Conservation (phyloP, 2,888 invertebrate genomes). For the Leptothorax acervorum region DNA sequence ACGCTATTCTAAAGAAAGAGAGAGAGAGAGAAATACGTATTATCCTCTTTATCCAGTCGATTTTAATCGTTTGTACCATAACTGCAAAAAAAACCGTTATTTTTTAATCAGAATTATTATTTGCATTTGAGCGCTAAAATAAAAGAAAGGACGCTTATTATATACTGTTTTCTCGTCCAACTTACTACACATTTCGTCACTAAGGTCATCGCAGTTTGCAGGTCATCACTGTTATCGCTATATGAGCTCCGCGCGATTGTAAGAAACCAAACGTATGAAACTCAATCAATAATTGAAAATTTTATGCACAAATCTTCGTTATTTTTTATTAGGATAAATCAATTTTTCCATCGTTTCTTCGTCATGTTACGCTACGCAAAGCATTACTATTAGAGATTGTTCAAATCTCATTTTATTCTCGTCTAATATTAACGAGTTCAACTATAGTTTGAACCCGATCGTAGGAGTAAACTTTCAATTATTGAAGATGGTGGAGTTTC, state of each 20-base stretch:
- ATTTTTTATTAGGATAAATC: background rate
- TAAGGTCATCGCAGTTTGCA: conserved; percentile 7
- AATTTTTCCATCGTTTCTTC: background rate
- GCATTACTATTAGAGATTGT: background rate
- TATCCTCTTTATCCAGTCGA: background rate
- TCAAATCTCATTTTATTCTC: background rate
- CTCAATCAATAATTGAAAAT: background rate
- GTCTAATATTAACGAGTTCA: background rate
- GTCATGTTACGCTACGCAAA: background rate
- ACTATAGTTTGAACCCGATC: background rate
- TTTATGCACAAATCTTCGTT: background rate
- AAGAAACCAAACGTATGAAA: background rate
- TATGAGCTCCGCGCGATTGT: background rate
- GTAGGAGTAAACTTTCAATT: background rate
- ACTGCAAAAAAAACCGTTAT: background rate
- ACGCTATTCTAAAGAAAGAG: background rate
- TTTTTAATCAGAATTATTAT: conserved; percentile 3
- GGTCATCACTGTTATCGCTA: background rate
- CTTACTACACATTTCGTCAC: background rate
- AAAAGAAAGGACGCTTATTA: background rate
- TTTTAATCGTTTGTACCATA: background rate
- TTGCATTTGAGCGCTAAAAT: background rate
- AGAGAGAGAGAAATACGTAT: background rate
- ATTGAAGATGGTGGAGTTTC: background rate
- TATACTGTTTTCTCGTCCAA: background rate